Conservation (phyloP, 2,797 vertebrate species). For the Acomys russatus region DNA sequence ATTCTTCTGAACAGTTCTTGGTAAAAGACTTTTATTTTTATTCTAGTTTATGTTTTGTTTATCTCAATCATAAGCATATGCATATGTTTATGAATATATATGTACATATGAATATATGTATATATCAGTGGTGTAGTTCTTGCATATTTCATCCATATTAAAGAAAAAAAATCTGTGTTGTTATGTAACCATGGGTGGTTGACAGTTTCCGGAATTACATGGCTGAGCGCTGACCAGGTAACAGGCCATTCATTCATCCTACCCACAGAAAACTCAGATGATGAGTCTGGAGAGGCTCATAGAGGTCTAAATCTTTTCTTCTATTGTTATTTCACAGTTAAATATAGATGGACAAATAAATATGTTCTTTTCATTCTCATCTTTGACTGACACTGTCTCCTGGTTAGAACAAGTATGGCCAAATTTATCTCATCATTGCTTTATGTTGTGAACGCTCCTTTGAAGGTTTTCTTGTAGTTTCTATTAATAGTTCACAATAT, state of each 20-base stretch:
- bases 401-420: slow-evolving; percentile 19
- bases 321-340: slow-evolving; percentile 75
- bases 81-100: not conserved
- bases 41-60: not conserved
- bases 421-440: slow-evolving; percentile 66
- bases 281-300: not conserved
- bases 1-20: slow-evolving; percentile 6
- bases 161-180: not conserved
- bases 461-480: slow-evolving; percentile 1
- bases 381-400: slow-evolving; percentile 78
- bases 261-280: slow-evolving; percentile 60
- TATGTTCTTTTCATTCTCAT: slow-evolving; percentile 70
- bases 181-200: slow-evolving; percentile 26
- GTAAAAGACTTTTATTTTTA: slow-evolving; percentile 6
- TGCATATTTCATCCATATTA: not conserved
- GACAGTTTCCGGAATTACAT: slow-evolving; percentile 64
- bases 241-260: slow-evolving; percentile 33
- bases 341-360: slow-evolving; percentile 64
- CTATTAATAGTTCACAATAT: slow-evolving; percentile 32
- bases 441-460: slow-evolving; percentile 52
- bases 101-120: not conserved
- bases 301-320: slow-evolving; percentile 68
- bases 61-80: not conserved
- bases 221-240: slow-evolving; percentile 62
- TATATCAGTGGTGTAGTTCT: not conserved